Evolutionary conservation across 2,113 vertebrate genomes (phyloP), one percentile per base, ranked within the genome.

Genomic region (Empidonax traillii): DNA sequence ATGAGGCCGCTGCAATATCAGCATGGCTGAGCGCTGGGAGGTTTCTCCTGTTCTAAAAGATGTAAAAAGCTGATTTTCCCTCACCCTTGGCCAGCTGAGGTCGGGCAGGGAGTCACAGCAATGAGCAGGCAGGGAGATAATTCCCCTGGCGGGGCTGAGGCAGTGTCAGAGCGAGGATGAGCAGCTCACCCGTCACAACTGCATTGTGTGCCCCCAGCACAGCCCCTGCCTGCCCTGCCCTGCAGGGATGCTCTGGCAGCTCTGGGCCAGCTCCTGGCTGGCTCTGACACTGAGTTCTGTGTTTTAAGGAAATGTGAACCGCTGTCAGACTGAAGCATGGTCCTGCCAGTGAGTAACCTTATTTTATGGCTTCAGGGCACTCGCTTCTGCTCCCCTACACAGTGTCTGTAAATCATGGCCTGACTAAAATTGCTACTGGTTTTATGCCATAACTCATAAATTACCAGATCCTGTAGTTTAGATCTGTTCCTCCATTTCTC

Each of bases 1-100:
- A n/a, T 0, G 7, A 8, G 22, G 1, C 8, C 16, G 1, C 1
- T 39, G 67, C 85, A n/a, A 1, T 0, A 7, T 1, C 49, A 11
- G 46, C 44, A 10, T 5, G 3, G 0, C 30, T 6, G 9, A 49
- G 3, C 61, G 2, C 1, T 3, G 63, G 8, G 0, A 35, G 22
- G 9, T 12, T 22, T 16, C 31, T 49, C 85, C 56, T 18, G 3
- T 3, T 31, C 33, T 2, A 8, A 3, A 7, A 10, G 21, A 9
- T 5, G 39, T 10, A 5, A 69, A 62, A 63, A 8, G 52, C 43
- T 41, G 61, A 8, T 37, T 56, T 43, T 30, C 22, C n/a, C 65
- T 68, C 58, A 2, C 12, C 0, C 19, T 28, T 6, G 24, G 71
- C 58, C 19, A 8, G 65, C 46, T 31, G 56, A n/a, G 83, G 44